Evolutionary conservation across 2,113 vertebrate genomes (phyloP), one percentile per base, ranked within the genome.

Genomic region (Podocnemis expansa): DNA sequence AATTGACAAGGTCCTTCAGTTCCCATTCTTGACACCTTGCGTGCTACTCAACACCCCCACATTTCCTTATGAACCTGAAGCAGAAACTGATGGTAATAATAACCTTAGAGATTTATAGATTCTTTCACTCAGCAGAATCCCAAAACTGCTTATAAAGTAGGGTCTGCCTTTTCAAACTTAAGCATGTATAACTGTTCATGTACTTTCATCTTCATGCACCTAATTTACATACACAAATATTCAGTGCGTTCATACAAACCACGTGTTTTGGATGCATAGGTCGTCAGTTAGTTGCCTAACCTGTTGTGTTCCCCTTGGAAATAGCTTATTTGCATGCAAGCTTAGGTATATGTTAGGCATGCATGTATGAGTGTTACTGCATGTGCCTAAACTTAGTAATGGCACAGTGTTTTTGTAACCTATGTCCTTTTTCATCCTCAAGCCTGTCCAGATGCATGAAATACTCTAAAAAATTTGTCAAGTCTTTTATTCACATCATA

Each of bases 281-380:
- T 96, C 93, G 95, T 43, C 76, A 96, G 55, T 31, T 91, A 89
- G 82, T 73, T 94, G 84, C 38, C n/a, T 89, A 91, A 54, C 38
- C 91, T 84, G 21, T 76, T 2, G 0, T 41, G 25, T 49, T 95
- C 52, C 12, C 82, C 29, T 76, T 85, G 79, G 10, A 95, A 91
- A 91, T 81, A 73, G 55, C 29, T 91, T 80, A 52, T 92, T 85
- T 87, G 92, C 60, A 41, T 70, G 76, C 11, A 91, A 67, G 31
- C 24, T 22, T 79, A 91, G 79, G 70, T 38, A n/a, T 83, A 80
- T 0, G 1, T 87, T 70, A 85, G 55, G 88, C 2, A 0, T 93
- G 56, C 38, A 4, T 85, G 45, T 22, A 76, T 12, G 70, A 76
- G 21, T 29, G 24, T 87, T 87, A 88, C 82, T 91, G 5, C 29